Evolutionary conservation across 2,888 invertebrate genomes (phyloP), one percentile per base, ranked within the genome.

Genomic region (Onchidella celtica): DNA sequence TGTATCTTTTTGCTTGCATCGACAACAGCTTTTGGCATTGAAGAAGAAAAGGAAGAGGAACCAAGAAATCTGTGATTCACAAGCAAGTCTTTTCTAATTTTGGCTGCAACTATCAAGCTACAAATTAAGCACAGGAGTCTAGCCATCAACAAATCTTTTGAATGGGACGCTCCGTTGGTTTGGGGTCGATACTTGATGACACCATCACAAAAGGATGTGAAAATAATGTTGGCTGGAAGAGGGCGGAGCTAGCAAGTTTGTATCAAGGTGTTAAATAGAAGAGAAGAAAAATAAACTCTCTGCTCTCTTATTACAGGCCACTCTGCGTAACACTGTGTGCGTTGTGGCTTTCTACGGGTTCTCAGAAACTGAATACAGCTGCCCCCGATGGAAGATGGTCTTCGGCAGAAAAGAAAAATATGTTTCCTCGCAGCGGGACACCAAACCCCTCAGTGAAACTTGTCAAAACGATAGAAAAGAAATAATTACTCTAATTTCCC

Each of bases 401-500:
- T 57, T 29, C 6, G n/a, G 47, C 1, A 75, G 27, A 4, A n/a
- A n/a, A 14, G 29, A 38, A 61, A 59, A 69, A 69, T 70, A 69
- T 70, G 69, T 36, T 78, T 9, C 69, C 17, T 57, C 68, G 2
- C 69, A 40, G 78, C 70, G 29, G 78, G 78, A 32, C 9, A 11
- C 27, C 21, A 0, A 32, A 32, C 36, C n/a, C 66, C 40, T 32
- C 32, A 80, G 68, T 74, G 83, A 77, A 78, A 78, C 74, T 70
- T 83, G 83, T 81, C 83, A 81, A 61, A 72, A 59, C 74, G 75
- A 69, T 75, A 82, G 47, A 78, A 82, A 81, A 77, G 69, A 79
- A 72, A 69, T 83, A 85, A 83, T 83, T 79, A 83, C 82, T 73
- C 81, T 78, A 82, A 83, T 86, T 85, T 83, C 57, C 32, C 36